A percentile compares a stretch with the other conserved stretches of the same genome.
phyloP scores from a whole-genome alignment of 1,140 invertebrate species.

The Episyrphus balteatus region DNA sequence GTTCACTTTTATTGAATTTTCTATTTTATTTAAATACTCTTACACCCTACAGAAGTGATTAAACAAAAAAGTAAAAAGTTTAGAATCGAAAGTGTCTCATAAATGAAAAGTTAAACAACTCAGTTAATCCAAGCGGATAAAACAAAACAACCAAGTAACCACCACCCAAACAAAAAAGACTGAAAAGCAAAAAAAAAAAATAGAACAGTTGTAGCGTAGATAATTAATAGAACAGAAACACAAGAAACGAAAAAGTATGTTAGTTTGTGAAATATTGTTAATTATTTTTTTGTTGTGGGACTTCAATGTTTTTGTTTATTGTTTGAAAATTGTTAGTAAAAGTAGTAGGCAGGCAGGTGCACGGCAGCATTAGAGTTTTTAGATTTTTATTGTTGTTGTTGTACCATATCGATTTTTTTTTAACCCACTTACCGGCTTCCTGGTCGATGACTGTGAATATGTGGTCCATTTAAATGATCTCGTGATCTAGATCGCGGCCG shows the following conservation, averaged over 20 bases:
- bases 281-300: not conserved
- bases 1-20: no score
- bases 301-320: not conserved
- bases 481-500: conserved; percentile 52
- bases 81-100: no score
- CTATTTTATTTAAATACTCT: no score
- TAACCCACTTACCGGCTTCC: conserved; percentile 40
- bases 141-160: no score
- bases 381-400: not conserved
- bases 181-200: no score
- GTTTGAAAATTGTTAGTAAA: not conserved
- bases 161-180: no score
- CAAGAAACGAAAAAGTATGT: not conserved
- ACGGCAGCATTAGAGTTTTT: not conserved
- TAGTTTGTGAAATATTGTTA: not conserved
- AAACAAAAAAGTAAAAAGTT: no score
- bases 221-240: not conserved
- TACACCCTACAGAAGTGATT: no score
- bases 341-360: no score
- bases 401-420: not conserved
- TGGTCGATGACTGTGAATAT: conserved; percentile 42
- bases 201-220: no score
- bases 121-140: no score
- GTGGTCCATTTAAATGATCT: conserved; percentile 38
- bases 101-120: no score